Conservation (phyloP, 2,797 vertebrate genomes). For the Percopsis omiscomaycus region DNA sequence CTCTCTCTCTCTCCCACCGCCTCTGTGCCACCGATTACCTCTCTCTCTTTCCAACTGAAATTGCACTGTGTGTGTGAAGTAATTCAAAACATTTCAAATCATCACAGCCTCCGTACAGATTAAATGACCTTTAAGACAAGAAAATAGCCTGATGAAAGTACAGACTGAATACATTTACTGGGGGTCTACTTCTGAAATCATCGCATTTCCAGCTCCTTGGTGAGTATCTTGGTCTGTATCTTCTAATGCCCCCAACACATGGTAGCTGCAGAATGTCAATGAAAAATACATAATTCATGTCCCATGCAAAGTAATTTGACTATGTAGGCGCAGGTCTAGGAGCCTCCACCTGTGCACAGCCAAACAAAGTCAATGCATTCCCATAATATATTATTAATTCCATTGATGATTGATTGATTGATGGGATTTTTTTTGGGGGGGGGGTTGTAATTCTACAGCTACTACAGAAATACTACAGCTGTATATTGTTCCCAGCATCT, state of each 20-base stretch:
- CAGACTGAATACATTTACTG: conserved; percentile 52
- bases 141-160: conserved; percentile 56
- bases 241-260: conserved; percentile 63
- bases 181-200: conserved; percentile 51
- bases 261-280: conserved; percentile 66
- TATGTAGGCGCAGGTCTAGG: conserved; percentile 36
- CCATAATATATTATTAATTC: conserved; percentile 64
- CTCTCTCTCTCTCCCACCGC: conserved; percentile 5
- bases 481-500: conserved; percentile 54
- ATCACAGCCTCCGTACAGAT: conserved; percentile 49
- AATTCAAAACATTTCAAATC: conserved; percentile 57
- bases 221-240: conserved; percentile 55
- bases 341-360: conserved; percentile 39
- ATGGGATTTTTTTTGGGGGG: conserved; percentile 31
- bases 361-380: conserved; percentile 58
- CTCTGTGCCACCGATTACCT: neutral
- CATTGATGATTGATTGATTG: conserved; percentile 52
- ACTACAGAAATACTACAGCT: too few species aligned
- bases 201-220: conserved; percentile 62
- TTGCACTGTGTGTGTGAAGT: conserved; percentile 41
- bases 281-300: conserved; percentile 75
- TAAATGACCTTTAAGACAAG: conserved; percentile 54
- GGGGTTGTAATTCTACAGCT: conserved; percentile 12
- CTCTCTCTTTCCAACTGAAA: conserved; percentile 10
- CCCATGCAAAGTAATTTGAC: conserved; percentile 50